phyloP scores from a whole-genome alignment of 2,888 invertebrate species.

The Molorchus minor region DNA sequence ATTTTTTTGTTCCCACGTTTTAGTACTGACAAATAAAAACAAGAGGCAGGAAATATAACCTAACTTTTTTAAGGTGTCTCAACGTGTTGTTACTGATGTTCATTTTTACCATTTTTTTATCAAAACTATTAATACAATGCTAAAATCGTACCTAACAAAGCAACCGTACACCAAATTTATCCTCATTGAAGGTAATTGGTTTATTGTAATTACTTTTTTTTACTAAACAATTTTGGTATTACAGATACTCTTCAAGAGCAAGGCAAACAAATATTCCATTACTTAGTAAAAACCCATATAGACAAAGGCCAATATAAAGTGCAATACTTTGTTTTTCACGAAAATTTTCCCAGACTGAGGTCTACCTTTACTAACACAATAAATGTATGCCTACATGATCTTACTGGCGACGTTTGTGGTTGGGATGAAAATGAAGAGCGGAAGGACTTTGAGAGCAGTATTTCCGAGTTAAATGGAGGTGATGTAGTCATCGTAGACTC shows the following conservation, averaged over 20 bases:
- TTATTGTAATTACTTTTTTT: slow-evolving; percentile 3
- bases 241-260: slow-evolving; percentile 52
- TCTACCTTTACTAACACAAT: slow-evolving; percentile 24
- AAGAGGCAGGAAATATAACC: slow-evolving; percentile 6
- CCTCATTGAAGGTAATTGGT: slow-evolving; percentile 54
- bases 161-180: slow-evolving; percentile 55
- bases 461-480: slow-evolving; percentile 37
- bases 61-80: not conserved
- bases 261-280: slow-evolving; percentile 48
- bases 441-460: slow-evolving; percentile 37
- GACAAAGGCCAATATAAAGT: slow-evolving; percentile 43
- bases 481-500: slow-evolving; percentile 56
- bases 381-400: slow-evolving; percentile 47
- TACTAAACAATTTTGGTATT: slow-evolving; percentile 37
- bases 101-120: not conserved
- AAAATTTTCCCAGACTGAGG: slow-evolving; percentile 42
- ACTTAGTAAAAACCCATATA: slow-evolving; percentile 49
- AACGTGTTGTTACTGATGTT: slow-evolving; percentile 3
- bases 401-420: slow-evolving; percentile 45
- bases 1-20: not conserved
- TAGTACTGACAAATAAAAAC: not conserved
- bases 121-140: slow-evolving; percentile 43
- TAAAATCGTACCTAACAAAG: slow-evolving; percentile 52
- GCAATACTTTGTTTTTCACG: slow-evolving; percentile 55
- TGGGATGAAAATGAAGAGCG: slow-evolving; percentile 33